Percentiles rank a stretch among this genome's conserved stretches.
These are phyloP conservation scores for Limulus polyphemus DNA, from an alignment of 2,888 invertebrate species.

Conservation along the genomic window DNA sequence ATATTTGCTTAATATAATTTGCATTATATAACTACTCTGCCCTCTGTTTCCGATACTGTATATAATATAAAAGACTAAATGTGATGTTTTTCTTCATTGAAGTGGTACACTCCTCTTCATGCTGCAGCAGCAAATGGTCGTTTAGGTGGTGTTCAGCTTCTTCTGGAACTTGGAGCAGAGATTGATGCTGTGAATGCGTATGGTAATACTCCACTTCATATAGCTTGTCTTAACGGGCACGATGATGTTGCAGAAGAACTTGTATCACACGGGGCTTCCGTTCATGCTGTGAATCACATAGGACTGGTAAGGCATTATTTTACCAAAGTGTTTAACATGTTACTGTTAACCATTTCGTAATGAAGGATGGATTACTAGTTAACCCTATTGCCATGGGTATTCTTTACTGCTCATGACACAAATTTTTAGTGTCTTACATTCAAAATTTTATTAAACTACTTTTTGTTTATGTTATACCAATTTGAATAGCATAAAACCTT, in stretches of 20 bases:
- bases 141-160: slow-evolving; percentile 37
- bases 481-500: no score
- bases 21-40: no score
- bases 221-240: slow-evolving; percentile 50
- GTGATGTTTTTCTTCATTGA: slow-evolving; percentile 7
- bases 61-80: neutral
- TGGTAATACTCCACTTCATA: slow-evolving; percentile 49
- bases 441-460: no score
- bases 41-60: no score
- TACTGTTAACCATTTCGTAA: no score
- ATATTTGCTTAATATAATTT: no score
- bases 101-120: slow-evolving; percentile 49
- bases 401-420: no score
- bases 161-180: slow-evolving; percentile 46
- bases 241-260: slow-evolving; percentile 45
- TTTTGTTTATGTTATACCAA: no score
- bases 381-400: no score
- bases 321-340: no score
- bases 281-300: slow-evolving; percentile 45
- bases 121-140: slow-evolving; percentile 48
- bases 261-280: slow-evolving; percentile 41
- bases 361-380: no score
- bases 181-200: slow-evolving; percentile 46
- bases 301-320: slow-evolving; percentile 37
- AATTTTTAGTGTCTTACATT: no score